Evolutionary conservation across 2,797 vertebrate genomes (phyloP), one percentile per base, ranked within the genome.

Genomic region (Hephaestus fuliginosus): DNA sequence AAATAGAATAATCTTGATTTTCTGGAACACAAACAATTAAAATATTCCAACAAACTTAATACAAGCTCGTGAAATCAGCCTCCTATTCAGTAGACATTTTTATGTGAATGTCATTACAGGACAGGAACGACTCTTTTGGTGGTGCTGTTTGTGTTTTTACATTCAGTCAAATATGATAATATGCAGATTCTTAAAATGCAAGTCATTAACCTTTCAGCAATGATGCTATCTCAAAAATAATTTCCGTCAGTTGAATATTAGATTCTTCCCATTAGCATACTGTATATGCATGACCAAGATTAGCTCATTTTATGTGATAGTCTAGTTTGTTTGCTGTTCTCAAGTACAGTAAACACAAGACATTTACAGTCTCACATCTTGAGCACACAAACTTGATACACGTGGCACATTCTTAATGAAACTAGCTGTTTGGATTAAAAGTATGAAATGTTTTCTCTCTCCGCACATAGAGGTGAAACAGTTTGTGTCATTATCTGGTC

Each of bases 131-230:
- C 60, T 51, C 33, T 66, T 8, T 20, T 13, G n/a, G 51, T 41
- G 43, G 39, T 14, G 43, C 7, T 39, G 33, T 73, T 65, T 28
- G 7, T 72, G 20, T 62, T 74, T 75, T 82, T 22, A 58, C 28
- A 49, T 53, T 79, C 43, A 73, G 3, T 52, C n/a, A 72, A 72
- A 69, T 67, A 15, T 44, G 36, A 70, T 62, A n/a, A 67, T 39
- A 44, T 77, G 56, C 20, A 53, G 28, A 77, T 70, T 52, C 5
- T 56, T 51, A 5, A 67, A 68, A 46, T 57, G 53, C 58, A 73
- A 84, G 69, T 76, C 56, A 70, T 74, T 77, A 70, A 82, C 61
- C 69, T 74, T 76, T 82, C 15, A 18, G 36, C 43, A 65, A 51
- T 55, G 55, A 60, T 22, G 39, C 52, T 60, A 28, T 70, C 60